Conservation (phyloP, 2,113 vertebrate species). For the Ardeotis arabs region DNA sequence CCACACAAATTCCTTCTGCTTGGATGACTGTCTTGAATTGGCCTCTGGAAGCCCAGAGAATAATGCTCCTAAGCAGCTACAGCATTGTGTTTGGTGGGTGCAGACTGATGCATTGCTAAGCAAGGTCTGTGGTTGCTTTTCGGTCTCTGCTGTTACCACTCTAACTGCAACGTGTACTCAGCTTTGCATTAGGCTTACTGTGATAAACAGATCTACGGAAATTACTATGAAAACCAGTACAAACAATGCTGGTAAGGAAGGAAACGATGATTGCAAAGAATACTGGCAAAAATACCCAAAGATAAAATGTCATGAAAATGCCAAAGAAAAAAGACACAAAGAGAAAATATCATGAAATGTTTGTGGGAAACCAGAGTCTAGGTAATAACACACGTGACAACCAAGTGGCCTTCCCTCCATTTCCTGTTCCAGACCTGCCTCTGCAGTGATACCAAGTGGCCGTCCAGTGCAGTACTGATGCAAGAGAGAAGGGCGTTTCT, state of each 20-base stretch:
- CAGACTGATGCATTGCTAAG: background rate
- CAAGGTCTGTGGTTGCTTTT: background rate
- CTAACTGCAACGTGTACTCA: rapidly evolving
- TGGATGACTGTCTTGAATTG: background rate
- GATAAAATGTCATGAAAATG: background rate
- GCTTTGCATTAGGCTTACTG: background rate
- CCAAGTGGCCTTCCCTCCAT: background rate
- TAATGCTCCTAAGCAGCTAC: background rate
- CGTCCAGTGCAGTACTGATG: background rate
- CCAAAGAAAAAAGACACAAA: background rate
- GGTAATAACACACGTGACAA: background rate
- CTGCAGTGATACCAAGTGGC: background rate
- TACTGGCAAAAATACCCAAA: background rate
- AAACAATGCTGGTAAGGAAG: background rate
- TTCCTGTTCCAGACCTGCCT: background rate
- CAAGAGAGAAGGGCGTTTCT: background rate
- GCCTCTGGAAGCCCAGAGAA: background rate
- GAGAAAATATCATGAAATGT: background rate
- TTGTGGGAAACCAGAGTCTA: background rate
- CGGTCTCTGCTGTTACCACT: background rate
- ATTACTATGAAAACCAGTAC: background rate
- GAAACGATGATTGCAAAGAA: background rate
- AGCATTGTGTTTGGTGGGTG: background rate
- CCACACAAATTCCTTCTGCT: background rate
- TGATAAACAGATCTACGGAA: background rate